These are phyloP conservation scores for Philonicus albiceps DNA, from an alignment of 2,888 invertebrate genomes.

Conservation along the genomic window DNA sequence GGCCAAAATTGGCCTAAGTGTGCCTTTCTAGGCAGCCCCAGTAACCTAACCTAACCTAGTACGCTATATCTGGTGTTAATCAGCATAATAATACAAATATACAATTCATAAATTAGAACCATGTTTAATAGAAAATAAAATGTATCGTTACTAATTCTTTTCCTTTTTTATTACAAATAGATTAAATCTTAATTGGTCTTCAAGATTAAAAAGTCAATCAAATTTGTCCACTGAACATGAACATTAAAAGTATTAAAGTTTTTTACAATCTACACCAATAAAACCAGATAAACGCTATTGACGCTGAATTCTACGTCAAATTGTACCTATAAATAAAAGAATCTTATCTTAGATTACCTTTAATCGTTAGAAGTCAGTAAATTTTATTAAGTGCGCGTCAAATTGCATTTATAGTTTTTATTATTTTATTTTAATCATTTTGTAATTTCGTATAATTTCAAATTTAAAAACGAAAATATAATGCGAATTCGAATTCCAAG, in stretches of 20 bases:
- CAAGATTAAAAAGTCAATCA: background rate
- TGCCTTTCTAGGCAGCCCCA: no score
- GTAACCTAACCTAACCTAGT: no score
- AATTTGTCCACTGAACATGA: background rate
- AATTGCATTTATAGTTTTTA: background rate
- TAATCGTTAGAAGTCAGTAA: background rate
- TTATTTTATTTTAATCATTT: background rate
- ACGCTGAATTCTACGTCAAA: background rate
- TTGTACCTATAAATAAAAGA: background rate
- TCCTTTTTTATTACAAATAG: no score
- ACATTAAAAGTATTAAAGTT: background rate
- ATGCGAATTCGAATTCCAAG: background rate
- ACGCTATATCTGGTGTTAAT: no score
- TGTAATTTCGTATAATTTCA: background rate
- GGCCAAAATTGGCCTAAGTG: no score
- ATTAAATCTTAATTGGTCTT: background rate
- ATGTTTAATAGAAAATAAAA: no score
- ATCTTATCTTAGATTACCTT: background rate
- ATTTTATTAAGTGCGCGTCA: background rate
- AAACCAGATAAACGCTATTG: background rate
- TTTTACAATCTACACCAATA: background rate
- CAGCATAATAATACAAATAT: no score
- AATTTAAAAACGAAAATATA: background rate
- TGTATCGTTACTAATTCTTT: no score
- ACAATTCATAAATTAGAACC: background rate